Conservation (phyloP, 2,113 vertebrate genomes). For the Phrynosoma blainvillii region DNA sequence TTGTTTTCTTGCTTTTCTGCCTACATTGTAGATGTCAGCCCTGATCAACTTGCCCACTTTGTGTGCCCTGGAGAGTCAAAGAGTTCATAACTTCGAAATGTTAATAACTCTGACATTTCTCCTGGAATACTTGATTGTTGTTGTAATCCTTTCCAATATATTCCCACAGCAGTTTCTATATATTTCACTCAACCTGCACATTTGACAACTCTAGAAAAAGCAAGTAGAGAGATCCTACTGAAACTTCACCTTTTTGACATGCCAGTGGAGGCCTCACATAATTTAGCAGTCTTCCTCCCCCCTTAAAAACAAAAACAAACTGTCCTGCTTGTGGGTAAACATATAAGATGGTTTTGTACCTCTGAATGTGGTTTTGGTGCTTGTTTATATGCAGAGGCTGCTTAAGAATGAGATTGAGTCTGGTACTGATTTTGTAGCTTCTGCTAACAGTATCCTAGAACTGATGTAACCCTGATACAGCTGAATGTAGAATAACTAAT, state of each 20-base stretch:
- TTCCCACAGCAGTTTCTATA: background rate
- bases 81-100: background rate
- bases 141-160: background rate
- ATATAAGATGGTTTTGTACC: background rate
- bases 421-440: background rate
- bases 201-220: background rate
- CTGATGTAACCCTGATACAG: background rate
- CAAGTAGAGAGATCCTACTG: background rate
- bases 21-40: background rate
- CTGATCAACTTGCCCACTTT: background rate
- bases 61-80: background rate
- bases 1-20: background rate
- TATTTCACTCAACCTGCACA: background rate
- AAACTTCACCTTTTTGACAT: background rate
- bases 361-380: background rate
- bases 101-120: conserved; percentile 10
- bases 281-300: background rate
- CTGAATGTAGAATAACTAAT: background rate
- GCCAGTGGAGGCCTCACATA: background rate
- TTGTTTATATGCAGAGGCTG: background rate
- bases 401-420: background rate
- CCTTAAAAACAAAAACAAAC: background rate
- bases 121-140: background rate
- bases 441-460: background rate
- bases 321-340: background rate